Percentiles rank a stretch among this genome's conserved stretches.
phyloP scores from a whole-genome alignment of 2,888 invertebrate genomes.

The Sarcophaga carnaria region DNA sequence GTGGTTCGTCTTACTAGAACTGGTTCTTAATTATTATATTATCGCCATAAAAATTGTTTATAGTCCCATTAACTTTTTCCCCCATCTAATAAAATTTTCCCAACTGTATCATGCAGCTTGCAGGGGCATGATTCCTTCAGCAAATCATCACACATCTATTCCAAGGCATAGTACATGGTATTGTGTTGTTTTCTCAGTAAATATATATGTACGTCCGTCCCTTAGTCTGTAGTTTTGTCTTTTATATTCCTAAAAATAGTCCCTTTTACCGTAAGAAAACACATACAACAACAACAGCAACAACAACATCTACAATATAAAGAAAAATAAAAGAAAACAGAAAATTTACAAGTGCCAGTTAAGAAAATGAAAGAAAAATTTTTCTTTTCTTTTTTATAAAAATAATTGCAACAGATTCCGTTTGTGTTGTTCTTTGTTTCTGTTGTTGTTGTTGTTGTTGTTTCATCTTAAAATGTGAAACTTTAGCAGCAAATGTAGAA shows the following conservation, averaged over 20 bases:
- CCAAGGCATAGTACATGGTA: neutral
- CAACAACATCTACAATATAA: neutral
- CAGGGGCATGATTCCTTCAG: too few relatives aligned
- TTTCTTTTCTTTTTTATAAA: constrained; percentile 18
- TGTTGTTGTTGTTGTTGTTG: neutral
- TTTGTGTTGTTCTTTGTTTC: neutral
- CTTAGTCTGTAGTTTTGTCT: constrained; percentile 8
- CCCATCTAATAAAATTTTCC: neutral
- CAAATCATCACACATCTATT: neutral
- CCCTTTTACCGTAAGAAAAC: neutral
- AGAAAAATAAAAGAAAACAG: constrained; percentile 1
- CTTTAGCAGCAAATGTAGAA: constrained; percentile 3
- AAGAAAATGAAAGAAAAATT: constrained; percentile 30
- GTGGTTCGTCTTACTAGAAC: too few relatives aligned
- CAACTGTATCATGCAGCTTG: too few relatives aligned
- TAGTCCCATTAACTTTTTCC: neutral
- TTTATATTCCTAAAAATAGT: constrained; percentile 36
- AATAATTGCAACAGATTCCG: constrained; percentile 48
- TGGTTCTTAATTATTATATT: too few relatives aligned
- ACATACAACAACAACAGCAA: neutral
- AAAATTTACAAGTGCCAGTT: constrained; percentile 55
- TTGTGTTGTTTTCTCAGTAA: neutral
- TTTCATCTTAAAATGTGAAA: neutral
- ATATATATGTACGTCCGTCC: neutral
- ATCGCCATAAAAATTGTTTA: too few relatives aligned